Evolutionary conservation across 2,888 invertebrate species (phyloP), one percentile per base, ranked within the genome.

Genomic region (Lasioglossum calceatum): DNA sequence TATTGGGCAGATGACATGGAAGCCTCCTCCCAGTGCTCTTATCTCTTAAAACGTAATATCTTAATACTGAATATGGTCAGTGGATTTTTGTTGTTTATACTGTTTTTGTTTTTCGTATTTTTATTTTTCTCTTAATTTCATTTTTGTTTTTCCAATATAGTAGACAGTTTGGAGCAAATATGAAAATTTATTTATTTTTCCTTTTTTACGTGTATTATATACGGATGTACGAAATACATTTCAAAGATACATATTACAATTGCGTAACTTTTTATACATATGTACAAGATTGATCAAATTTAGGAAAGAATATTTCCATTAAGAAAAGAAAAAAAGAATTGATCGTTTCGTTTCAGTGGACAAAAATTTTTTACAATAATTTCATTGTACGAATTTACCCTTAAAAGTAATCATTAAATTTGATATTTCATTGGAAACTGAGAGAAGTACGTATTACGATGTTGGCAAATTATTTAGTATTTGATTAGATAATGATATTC

Each of bases 401-500:
- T 42, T 64, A 50, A n/a, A 74, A 79, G 54, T 54, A 74, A 82
- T 70, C 47, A 79, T 10, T 70, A 36, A 82, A 70, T 70, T 67
- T 16, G 82, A 87, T 14, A 77, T 80, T 76, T 8, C 10, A 80
- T 70, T 19, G 2, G 54, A 10, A 81, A 81, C n/a, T 64, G 16
- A 78, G 64, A 71, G 73, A 76, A 74, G n/a, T 58, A 4, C 58
- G 58, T 58, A 79, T 84, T 82, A 90, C n/a, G 82, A 77, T 67
- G 85, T 83, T 39, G 87, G 16, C 42, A 86, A 84, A 77, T 87
- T 89, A 81, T 81, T 86, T 84, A 86, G 50, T 90, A 91, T 64
- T 80, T 86, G 90, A 88, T 88, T 91, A 87, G 89, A 91, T 87
- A 93, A 92, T 92, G 89, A 82, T 89, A 90, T 92, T 94, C 92